Evolutionary conservation across 1,140 invertebrate species (phyloP), one percentile per base, ranked within the genome.

Genomic region (Cherax quadricarinatus): DNA sequence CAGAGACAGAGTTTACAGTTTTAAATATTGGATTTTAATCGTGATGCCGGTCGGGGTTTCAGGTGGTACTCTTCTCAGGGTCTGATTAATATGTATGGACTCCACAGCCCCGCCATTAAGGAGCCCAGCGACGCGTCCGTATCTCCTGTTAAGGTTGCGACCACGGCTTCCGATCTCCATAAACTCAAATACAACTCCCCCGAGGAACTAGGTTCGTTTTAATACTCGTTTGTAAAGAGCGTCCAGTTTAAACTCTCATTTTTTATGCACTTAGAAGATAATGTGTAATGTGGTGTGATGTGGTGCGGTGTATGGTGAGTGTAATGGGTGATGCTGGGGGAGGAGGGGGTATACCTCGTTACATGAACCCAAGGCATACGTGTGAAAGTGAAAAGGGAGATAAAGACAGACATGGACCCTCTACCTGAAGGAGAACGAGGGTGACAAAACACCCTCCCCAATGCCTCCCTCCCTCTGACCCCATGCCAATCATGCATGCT

Each of bases 1-100:
- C 91, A 83, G 86, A 88, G 91, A 92, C 91, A 88, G 91, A 92
- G 91, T 92, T 92, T 92, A 92, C 91, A 87, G 91, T 92, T 92
- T 92, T 92, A 92, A 92, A 92, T 92, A 92, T 92, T 92, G 91
- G 91, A 92, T 92, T 92, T 92, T 92, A 92, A 92, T 92, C 91
- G 91, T 87, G 91, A 87, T 88, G 91, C 91, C 85, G 91, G 91
- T 88, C 86, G 85, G 91, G 91, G 91, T 88, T 92, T 92, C 91
- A 92, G 91, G 91, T 92, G 91, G 84, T 92, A 92, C 91, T 87
- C 86, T 92, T 92, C 91, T 88, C 91, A 92, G 91, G 85, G 86
- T 60, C 91, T 92, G 91, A 92, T 92, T 92, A 92, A 92, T 92
- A 92, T 92, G 91, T 92, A 92, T 92, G 91, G 91, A 88, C 85